Evolutionary conservation across 2,888 invertebrate species (phyloP), one percentile per base, ranked within the genome.

Genomic region (Icerya purchasi): DNA sequence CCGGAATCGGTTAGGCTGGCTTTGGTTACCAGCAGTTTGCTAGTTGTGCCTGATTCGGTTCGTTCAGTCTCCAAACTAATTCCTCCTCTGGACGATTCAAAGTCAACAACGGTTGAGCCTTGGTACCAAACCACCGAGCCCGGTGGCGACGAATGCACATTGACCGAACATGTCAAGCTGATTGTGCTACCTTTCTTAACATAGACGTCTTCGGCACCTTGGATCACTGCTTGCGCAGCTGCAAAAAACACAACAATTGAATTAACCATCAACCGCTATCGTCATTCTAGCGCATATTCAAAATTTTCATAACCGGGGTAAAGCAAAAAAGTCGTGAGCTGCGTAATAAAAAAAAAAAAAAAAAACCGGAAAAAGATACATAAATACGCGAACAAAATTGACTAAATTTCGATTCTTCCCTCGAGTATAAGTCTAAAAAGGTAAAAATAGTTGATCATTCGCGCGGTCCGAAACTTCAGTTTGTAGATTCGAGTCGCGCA

Each of bases 181-280:
- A 89, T 89, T 66, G 88, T 89, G 72, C 88, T 88, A 68, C 89
- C 89, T 71, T 84, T 85, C 75, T 87, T 88, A 69, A 89, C 89
- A 73, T 85, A 87, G 66, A 88, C 85, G 68, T 89, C 89, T 67
- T 84, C 82, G 53, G 87, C 84, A 63, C 88, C 87, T 72, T 83
- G 80, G 70, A 89, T 89, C 71, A 81, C 82, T 54, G 89, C 89
- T 69, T 86, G 85, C 36, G 89, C 88, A 68, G 87, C 88, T 89
- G 79, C 65, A 79, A 77, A 75, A 75, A 62, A 61, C 54, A 24
- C 24, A 25, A n/a, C n/a, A n/a, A n/a, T n/a, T n/a, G n/a, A n/a
- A n/a, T n/a, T n/a, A n/a, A n/a, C n/a, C n/a, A n/a, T n/a, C n/a
- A n/a, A n/a, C n/a, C n/a, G n/a, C n/a, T n/a, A n/a, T n/a, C n/a